Evolutionary conservation across 2,113 vertebrate species (phyloP).

Genomic region (Desmodus rotundus): DNA sequence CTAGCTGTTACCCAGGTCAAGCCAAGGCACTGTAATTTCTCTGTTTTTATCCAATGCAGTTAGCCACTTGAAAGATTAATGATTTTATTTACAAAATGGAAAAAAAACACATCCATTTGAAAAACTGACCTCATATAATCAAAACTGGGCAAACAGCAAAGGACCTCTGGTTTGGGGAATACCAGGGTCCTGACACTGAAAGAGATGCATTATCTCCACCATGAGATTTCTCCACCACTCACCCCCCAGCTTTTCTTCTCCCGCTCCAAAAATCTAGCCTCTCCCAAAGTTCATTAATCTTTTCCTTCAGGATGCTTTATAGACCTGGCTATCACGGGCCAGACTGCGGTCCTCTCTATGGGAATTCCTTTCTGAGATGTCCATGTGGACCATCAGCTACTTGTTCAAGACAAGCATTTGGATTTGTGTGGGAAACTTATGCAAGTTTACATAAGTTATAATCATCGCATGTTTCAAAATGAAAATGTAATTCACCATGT

Average conservation of each 20-base stretch:
- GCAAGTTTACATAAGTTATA: not conserved
- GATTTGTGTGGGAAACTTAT: not conserved
- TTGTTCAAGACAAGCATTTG: not conserved
- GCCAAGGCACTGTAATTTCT: not conserved
- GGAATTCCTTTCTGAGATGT: not conserved
- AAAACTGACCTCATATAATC: not conserved
- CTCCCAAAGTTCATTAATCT: not conserved
- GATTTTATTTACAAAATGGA: conserved; percentile 62
- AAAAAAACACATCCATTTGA: conserved; percentile 22
- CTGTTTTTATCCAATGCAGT: not conserved
- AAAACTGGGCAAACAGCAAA: not conserved
- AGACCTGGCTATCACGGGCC: no score
- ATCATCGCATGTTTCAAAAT: not conserved
- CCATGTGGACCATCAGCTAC: not conserved
- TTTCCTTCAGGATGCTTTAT: not conserved
- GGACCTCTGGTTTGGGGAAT: conserved; percentile 38
- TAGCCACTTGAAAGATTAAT: conserved; percentile 56
- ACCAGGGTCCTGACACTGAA: not conserved
- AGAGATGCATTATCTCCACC: not conserved
- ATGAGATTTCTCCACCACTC: not conserved
- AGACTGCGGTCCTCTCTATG: not conserved
- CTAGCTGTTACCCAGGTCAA: not conserved
- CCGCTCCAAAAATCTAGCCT: not conserved
- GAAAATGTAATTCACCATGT: not conserved
- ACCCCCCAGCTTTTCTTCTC: not conserved